These are phyloP conservation scores for Callorhinus ursinus DNA, from an alignment of 2,113 vertebrate species.

Conservation along the genomic window DNA sequence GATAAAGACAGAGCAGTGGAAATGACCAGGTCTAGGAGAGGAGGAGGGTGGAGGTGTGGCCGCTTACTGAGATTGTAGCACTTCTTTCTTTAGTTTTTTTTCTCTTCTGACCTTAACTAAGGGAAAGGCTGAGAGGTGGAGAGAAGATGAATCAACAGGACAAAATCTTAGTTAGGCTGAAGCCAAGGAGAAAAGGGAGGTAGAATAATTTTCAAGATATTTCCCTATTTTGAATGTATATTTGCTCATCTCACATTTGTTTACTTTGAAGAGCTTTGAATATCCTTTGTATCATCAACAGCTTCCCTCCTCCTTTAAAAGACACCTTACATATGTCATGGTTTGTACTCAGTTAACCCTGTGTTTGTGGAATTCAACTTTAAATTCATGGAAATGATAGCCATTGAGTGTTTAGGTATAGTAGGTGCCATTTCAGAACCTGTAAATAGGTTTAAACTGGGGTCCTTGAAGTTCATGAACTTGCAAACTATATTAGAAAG, in stretches of 20 bases:
- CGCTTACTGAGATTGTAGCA: background rate
- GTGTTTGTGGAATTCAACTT: background rate
- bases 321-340: background rate
- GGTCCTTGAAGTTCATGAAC: background rate
- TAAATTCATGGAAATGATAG: background rate
- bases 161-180: slow-evolving; percentile 1
- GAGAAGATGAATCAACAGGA: background rate
- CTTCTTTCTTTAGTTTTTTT: background rate
- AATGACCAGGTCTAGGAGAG: background rate
- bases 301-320: background rate
- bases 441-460: background rate
- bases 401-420: background rate
- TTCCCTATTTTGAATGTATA: background rate
- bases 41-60: background rate
- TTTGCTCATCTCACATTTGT: background rate
- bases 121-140: background rate
- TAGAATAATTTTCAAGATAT: background rate
- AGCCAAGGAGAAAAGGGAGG: background rate
- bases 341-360: background rate
- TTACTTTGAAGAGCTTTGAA: background rate
- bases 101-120: background rate
- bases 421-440: background rate
- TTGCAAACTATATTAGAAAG: background rate
- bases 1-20: background rate
- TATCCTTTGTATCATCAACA: background rate